Base-by-base conservation (phyloP, 2,888 invertebrate species). In the Hydrotaea diabolus region DNA sequence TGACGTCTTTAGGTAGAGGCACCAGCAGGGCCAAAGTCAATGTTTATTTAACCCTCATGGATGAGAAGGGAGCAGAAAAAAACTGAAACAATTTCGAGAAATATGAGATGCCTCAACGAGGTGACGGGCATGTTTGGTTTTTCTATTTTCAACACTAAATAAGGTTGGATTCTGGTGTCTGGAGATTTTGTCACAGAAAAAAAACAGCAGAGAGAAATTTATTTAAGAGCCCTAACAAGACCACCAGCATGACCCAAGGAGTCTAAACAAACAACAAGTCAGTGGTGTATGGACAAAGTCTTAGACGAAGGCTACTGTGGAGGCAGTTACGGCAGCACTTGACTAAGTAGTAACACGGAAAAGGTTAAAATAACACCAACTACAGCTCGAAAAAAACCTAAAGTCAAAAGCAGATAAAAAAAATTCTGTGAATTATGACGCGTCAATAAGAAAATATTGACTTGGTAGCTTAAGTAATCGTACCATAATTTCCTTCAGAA, bases 361-460 rank as follows among this genome's bases (percentile, higher is more conserved):
- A 39, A 66, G 31, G 9, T 21, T 39, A 13, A 69, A 69, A 69
- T 46, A 21, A 31, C 21, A 39, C 36, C 7, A 19, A 15, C 43
- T 1, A 73, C 69, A 74, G 74, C 53, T n/a, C n/a, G n/a, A n/a
- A n/a, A n/a, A n/a, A n/a, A n/a, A n/a, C n/a, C n/a, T n/a, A n/a
- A n/a, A 71, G 71, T 36, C 2, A 31, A 31, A 31, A 31, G 31
- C 2, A 31, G 7, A 31, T 4, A 7, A 31, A 62, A 23, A 13
- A 55, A 75, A 46, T 84, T 84, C 82, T 46, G 19, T 43, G 73
- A 85, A 85, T 79, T 85, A 82, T 79, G 82, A 77, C 69, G 73
- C 59, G 49, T 77, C 81, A 36, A 21, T 43, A 57, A 3, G n/a
- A 39, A 46, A 71, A 64, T 55, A 66, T 78, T 79, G 66, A 43